Evolutionary conservation across 2,797 vertebrate species (phyloP).

Genomic region (Apodemus agrarius): DNA sequence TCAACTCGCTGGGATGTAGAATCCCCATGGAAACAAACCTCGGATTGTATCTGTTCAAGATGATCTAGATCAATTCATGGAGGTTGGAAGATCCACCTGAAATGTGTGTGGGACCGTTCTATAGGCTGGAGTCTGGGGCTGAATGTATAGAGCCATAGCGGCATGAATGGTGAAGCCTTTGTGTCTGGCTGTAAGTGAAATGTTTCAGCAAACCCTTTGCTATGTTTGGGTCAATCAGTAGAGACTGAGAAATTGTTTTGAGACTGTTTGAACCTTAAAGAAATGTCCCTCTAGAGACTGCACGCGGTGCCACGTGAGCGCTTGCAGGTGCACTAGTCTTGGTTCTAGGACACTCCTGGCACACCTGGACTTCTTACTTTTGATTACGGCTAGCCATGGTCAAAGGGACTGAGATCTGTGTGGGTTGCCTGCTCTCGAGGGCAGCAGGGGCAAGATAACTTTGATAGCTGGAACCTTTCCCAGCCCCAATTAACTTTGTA

Average conservation of each 20-base stretch:
- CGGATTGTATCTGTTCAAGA: background rate
- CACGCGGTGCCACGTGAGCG: background rate
- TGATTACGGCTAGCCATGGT: background rate
- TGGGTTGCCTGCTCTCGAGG: background rate
- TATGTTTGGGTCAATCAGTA: background rate
- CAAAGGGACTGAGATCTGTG: background rate
- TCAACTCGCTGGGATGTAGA: background rate
- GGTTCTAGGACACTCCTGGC: background rate
- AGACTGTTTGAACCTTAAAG: background rate
- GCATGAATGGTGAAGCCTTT: background rate
- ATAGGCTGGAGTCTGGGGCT: background rate
- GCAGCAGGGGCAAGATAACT: background rate
- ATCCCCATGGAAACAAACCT: background rate
- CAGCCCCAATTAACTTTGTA: background rate
- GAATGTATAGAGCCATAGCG: background rate
- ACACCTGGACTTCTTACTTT: background rate
- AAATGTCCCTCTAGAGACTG: background rate
- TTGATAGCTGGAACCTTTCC: background rate
- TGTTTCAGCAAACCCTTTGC: background rate
- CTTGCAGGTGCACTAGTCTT: background rate
- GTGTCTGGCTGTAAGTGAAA: background rate
- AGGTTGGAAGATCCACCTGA: background rate
- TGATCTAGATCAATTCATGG: background rate
- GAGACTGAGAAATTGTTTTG: background rate
- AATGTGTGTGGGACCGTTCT: background rate